These are phyloP conservation scores for Timema cristinae DNA, from an alignment of 2,888 invertebrate species.

Conservation along the genomic window DNA sequence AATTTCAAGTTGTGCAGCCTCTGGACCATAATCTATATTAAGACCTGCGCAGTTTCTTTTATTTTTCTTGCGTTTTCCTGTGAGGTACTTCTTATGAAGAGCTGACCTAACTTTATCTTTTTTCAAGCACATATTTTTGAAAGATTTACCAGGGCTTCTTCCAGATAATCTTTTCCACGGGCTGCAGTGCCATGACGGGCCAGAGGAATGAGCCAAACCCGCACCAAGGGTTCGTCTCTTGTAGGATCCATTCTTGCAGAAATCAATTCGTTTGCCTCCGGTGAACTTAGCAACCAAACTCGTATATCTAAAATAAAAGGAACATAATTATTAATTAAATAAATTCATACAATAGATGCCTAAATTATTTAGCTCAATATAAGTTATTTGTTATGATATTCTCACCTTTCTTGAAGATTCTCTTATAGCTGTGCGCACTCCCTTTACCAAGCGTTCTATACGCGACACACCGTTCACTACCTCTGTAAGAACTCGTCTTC, in stretches of 20 bases:
- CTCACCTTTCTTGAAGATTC: neutral
- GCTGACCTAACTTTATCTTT: neutral
- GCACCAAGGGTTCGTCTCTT: neutral
- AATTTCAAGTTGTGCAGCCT: too few species aligned
- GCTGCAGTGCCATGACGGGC: neutral
- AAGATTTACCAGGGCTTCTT: neutral
- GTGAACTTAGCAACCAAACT: neutral
- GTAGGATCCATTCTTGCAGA: neutral
- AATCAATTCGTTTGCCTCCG: neutral
- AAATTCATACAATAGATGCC: neutral
- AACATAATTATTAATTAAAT: neutral
- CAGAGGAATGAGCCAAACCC: too few species aligned
- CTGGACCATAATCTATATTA: too few species aligned
- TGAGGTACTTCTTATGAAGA: slow-evolving; percentile 1
- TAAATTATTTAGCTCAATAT: too few species aligned
- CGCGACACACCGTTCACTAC: neutral
- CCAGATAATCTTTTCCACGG: neutral
- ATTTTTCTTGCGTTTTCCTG: too few species aligned
- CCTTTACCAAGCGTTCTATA: neutral
- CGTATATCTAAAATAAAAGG: neutral
- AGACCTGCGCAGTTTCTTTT: too few species aligned
- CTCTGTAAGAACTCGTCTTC: neutral
- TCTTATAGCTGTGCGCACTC: slow-evolving; percentile 1
- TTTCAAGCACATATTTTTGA: neutral
- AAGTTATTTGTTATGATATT: neutral